Evolutionary conservation across 2,113 vertebrate species (phyloP).

Genomic region (Excalfactoria chinensis): DNA sequence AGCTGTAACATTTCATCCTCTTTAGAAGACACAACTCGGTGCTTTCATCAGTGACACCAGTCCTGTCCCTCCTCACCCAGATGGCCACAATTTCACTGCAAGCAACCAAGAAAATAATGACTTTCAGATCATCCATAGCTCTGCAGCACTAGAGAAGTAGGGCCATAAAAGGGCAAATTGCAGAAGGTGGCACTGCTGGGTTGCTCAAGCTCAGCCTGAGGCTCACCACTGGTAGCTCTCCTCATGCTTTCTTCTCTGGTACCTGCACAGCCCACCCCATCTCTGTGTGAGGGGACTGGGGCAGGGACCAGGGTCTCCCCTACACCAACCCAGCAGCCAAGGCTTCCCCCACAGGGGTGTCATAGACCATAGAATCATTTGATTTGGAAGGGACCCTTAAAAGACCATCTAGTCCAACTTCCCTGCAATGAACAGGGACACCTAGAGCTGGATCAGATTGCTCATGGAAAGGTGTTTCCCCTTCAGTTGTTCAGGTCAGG

Average conservation of each 20-base stretch:
- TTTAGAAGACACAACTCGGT: not conserved
- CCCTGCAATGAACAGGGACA: not conserved
- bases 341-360: not conserved
- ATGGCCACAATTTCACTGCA: not conserved
- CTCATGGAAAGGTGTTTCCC: not conserved
- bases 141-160: not conserved
- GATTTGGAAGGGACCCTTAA: not conserved
- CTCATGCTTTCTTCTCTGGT: rapidly evolving
- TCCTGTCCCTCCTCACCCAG: not conserved
- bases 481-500: not conserved
- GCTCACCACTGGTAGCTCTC: not conserved
- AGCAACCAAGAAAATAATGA: not conserved
- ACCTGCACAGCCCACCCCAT: not conserved
- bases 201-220: not conserved
- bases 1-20: not conserved
- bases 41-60: not conserved
- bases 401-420: not conserved
- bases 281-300: not conserved
- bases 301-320: not conserved
- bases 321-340: rapidly evolving
- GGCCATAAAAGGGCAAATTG: not conserved
- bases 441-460: not conserved
- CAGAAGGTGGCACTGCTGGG: not conserved
- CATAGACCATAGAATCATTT: not conserved
- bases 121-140: not conserved